Conservation (phyloP, 2,113 vertebrate genomes). For the Symphodus melops region DNA sequence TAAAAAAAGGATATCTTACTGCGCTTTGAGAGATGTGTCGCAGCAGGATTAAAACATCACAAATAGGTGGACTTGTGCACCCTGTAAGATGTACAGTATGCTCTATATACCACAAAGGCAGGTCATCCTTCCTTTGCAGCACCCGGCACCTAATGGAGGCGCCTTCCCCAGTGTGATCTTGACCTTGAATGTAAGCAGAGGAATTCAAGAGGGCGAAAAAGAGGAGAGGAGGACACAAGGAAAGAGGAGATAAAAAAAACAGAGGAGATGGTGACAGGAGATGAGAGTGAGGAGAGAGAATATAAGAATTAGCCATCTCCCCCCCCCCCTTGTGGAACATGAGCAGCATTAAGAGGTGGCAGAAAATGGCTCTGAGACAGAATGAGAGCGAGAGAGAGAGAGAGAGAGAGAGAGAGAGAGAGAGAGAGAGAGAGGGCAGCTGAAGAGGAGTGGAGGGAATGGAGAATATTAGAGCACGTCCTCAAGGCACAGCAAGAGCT, state of each 20-base stretch:
- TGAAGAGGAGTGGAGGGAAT: constrained; percentile 50
- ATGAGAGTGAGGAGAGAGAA: constrained; percentile 63
- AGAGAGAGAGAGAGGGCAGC: constrained; percentile 50
- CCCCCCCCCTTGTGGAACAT: constrained; percentile 48
- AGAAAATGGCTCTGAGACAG: constrained; percentile 71
- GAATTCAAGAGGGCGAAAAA: constrained; percentile 28
- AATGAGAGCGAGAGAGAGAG: constrained; percentile 53
- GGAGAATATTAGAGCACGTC: constrained; percentile 72
- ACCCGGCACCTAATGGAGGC: constrained; percentile 32
- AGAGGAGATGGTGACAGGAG: constrained; percentile 57
- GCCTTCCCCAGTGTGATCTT: constrained; percentile 21
- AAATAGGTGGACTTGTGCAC: not conserved
- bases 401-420: constrained; percentile 24
- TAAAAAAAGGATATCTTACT: not conserved
- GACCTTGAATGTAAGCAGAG: constrained; percentile 61
- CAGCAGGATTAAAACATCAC: constrained; percentile 16
- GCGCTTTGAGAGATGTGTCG: constrained; percentile 3
- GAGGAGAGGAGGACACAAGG: constrained; percentile 9
- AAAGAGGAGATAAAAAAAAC: constrained; percentile 33
- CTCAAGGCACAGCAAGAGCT: constrained; percentile 73
- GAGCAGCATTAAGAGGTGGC: constrained; percentile 62
- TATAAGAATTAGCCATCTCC: constrained; percentile 50
- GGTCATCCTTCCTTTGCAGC: constrained; percentile 13
- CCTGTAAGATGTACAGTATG: not conserved
- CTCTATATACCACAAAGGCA: constrained; percentile 32